phyloP scores from a whole-genome alignment of 1,140 invertebrate genomes.

The Philotrypesis tridentata region DNA sequence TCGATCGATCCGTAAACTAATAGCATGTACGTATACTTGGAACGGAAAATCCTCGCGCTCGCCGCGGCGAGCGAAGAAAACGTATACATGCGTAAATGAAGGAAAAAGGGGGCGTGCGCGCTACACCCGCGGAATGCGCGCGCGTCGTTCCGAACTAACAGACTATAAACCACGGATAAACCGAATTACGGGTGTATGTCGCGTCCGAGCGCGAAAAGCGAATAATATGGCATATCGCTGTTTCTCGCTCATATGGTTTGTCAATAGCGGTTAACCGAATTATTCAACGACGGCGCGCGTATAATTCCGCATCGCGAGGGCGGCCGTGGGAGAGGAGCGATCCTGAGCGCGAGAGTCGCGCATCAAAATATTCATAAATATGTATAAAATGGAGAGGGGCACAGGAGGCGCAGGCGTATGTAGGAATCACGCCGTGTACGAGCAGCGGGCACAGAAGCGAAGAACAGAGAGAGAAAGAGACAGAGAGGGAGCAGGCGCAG shows the following conservation, averaged over 20 bases:
- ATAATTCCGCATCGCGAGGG: conserved; percentile 2
- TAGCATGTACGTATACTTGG: too few relatives aligned
- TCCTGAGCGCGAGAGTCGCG: too few relatives aligned
- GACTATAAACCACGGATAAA: neutral
- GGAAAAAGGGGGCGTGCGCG: neutral
- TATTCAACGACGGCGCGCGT: conserved; percentile 29
- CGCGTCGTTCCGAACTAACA: neutral
- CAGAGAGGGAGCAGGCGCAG: too few relatives aligned
- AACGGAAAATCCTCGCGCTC: too few relatives aligned
- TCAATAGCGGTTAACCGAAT: conserved; percentile 42
- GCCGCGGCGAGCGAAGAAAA: too few relatives aligned
- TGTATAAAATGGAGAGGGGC: conserved; percentile 33
- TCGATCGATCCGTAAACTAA: too few relatives aligned
- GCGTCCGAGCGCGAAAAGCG: conserved; percentile 2
- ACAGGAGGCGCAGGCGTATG: too few relatives aligned
- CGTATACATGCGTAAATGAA: too few relatives aligned
- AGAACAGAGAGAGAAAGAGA: neutral
- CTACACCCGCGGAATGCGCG: too few relatives aligned
- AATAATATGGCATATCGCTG: conserved; percentile 38
- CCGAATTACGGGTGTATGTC: conserved; percentile 18
- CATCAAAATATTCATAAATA: conserved; percentile 40
- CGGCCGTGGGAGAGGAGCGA: neutral
- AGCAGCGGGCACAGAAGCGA: too few relatives aligned
- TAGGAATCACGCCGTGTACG: neutral
- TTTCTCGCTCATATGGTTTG: conserved; percentile 39